These are phyloP conservation scores for Cygnus atratus DNA, from an alignment of 2,113 vertebrate species.

Conservation along the genomic window DNA sequence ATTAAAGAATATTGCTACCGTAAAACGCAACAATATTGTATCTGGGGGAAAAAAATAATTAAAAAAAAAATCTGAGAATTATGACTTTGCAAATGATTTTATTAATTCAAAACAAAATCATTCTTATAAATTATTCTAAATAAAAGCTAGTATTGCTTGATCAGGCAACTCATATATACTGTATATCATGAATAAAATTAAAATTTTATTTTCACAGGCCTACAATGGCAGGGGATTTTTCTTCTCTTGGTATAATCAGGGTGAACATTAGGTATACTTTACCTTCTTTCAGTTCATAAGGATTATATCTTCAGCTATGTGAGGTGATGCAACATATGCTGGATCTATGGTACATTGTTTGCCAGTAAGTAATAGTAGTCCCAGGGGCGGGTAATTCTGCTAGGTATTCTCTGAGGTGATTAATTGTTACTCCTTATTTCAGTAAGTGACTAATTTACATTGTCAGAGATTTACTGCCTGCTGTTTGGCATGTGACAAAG, in stretches of 20 bases:
- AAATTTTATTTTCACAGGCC: not conserved
- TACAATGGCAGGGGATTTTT: not conserved
- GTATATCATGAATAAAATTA: not conserved
- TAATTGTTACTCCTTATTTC: slow-evolving; percentile 68
- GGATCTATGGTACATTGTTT: slow-evolving; percentile 10
- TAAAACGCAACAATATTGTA: slow-evolving; percentile 21
- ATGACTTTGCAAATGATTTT: not conserved
- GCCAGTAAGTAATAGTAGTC: slow-evolving; percentile 5
- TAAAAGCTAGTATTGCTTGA: not conserved
- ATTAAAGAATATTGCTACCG: not conserved
- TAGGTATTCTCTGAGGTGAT: slow-evolving; percentile 51
- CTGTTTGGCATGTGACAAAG: slow-evolving; percentile 61
- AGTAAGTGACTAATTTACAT: slow-evolving; percentile 67
- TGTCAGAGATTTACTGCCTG: slow-evolving; percentile 56
- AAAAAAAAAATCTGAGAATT: not conserved
- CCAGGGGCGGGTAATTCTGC: slow-evolving; percentile 28
- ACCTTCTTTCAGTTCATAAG: not conserved
- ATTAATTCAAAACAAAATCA: not conserved
- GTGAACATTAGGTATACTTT: not conserved
- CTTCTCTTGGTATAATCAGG: not conserved
- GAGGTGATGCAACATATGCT: not conserved
- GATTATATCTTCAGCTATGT: not conserved
- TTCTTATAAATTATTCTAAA: not conserved
- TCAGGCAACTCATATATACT: not conserved
- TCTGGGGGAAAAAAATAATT: not conserved